These are phyloP conservation scores for Oedothorax gibbosus DNA, from an alignment of 1,140 invertebrate species.

Conservation along the genomic window DNA sequence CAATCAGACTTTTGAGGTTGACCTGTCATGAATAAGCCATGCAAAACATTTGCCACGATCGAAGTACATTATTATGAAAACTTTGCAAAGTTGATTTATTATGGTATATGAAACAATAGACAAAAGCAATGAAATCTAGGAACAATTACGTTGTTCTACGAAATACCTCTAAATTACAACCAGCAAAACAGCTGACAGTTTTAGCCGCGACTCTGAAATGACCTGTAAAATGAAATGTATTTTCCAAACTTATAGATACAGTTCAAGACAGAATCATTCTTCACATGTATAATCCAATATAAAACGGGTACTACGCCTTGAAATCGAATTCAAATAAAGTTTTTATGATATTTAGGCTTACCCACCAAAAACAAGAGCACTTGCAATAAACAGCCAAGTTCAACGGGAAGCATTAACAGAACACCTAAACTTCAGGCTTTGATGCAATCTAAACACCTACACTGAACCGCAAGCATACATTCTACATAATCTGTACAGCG, in stretches of 20 bases:
- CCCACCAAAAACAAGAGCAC: constrained; percentile 48
- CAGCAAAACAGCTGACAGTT: constrained; percentile 51
- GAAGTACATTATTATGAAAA: too few relatives aligned
- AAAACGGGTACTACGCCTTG: constrained; percentile 11
- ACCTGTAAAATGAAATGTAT: not conserved
- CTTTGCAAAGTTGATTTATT: too few relatives aligned
- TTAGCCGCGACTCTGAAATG: constrained; percentile 17
- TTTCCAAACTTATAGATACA: not conserved
- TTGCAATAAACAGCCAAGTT: constrained; percentile 26
- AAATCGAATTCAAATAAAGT: constrained; percentile 32
- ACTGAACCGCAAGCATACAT: not conserved
- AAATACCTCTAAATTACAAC: not conserved
- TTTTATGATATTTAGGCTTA: constrained; percentile 57
- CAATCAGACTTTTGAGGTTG: too few relatives aligned
- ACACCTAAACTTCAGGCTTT: constrained; percentile 1
- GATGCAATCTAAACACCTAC: not conserved
- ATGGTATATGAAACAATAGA: too few relatives aligned
- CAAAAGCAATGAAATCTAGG: too few relatives aligned
- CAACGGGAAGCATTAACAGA: constrained; percentile 36
- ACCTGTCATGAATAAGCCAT: too few relatives aligned
- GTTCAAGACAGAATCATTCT: constrained; percentile 2
- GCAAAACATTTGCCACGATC: too few relatives aligned
- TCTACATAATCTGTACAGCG: constrained; percentile 8
- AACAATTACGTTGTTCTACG: too few relatives aligned
- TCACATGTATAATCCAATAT: not conserved